Conservation (phyloP, 2,888 invertebrate species). For the Drosophila neonasuta region DNA sequence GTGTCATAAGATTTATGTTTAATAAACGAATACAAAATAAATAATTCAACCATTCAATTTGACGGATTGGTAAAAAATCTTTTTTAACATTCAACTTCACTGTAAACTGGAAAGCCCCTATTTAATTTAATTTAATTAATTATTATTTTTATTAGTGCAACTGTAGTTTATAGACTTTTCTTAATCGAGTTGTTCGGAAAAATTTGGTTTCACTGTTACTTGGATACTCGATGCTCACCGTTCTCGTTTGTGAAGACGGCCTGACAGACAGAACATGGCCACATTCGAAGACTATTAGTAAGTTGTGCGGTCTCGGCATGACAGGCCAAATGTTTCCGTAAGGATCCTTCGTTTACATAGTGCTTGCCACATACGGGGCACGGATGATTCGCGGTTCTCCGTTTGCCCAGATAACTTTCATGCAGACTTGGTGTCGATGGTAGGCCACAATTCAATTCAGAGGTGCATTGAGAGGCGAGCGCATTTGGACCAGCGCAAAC, state of each 20-base stretch:
- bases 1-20: too few relatives aligned
- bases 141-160: too few relatives aligned
- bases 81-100: too few relatives aligned
- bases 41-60: too few relatives aligned
- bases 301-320: constrained; percentile 95
- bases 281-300: constrained; percentile 94
- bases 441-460: constrained; percentile 74
- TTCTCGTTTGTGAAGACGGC: constrained; percentile 97
- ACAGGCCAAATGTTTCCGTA: constrained; percentile 95
- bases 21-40: too few relatives aligned
- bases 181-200: too few relatives aligned
- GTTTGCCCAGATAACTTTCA: constrained; percentile 94
- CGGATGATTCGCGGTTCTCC: constrained; percentile 96
- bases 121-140: too few relatives aligned
- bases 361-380: constrained; percentile 98
- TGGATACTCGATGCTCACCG: constrained; percentile 84
- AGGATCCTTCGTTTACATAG: constrained; percentile 96
- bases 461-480: constrained; percentile 41
- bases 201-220: not conserved
- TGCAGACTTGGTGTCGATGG: constrained; percentile 79
- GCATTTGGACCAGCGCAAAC: constrained; percentile 15
- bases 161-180: too few relatives aligned
- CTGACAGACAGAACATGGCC: constrained; percentile 97
- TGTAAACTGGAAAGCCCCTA: too few relatives aligned
- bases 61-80: too few relatives aligned